These are phyloP conservation scores for Drosophila nr. medialis DNA, from an alignment of 2,888 invertebrate genomes.

Conservation along the genomic window DNA sequence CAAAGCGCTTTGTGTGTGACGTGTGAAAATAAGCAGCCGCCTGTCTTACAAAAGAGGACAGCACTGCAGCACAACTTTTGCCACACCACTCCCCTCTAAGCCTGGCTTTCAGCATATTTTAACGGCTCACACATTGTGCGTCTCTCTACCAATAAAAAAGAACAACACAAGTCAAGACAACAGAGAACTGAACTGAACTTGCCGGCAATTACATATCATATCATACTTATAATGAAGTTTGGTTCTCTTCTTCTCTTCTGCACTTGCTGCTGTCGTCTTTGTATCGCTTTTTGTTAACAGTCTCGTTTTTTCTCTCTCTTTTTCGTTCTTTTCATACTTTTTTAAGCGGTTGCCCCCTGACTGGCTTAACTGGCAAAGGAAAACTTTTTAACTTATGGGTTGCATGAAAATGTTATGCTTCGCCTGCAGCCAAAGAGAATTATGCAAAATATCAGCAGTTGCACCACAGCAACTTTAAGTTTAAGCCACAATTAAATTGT, in stretches of 20 bases:
- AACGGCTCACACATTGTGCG: conserved; percentile 39
- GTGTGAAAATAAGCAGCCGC: conserved; percentile 67
- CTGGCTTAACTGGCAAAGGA: conserved; percentile 25
- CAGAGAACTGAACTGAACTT: conserved; percentile 33
- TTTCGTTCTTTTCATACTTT: conserved; percentile 4
- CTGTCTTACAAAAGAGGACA: conserved; percentile 26
- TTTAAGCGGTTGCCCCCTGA: conserved; percentile 17
- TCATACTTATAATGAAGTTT: conserved; percentile 58
- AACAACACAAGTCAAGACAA: neutral
- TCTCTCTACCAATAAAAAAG: conserved; percentile 23
- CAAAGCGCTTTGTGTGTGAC: conserved; percentile 50
- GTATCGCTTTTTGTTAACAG: conserved; percentile 9
- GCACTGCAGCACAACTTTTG: neutral
- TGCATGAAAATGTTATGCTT: conserved; percentile 21
- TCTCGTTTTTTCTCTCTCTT: neutral
- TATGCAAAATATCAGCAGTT: neutral
- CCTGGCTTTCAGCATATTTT: conserved; percentile 34
- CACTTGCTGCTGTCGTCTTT: conserved; percentile 7
- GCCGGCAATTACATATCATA: conserved; percentile 69
- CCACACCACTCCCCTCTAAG: neutral
- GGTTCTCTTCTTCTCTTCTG: conserved; percentile 1
- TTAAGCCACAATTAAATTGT: neutral
- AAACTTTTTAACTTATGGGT: conserved; percentile 36
- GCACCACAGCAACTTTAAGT: neutral
- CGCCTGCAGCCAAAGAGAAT: neutral